phyloP scores from a whole-genome alignment of 1,140 invertebrate species.

The Drosophila nigrodunni region DNA sequence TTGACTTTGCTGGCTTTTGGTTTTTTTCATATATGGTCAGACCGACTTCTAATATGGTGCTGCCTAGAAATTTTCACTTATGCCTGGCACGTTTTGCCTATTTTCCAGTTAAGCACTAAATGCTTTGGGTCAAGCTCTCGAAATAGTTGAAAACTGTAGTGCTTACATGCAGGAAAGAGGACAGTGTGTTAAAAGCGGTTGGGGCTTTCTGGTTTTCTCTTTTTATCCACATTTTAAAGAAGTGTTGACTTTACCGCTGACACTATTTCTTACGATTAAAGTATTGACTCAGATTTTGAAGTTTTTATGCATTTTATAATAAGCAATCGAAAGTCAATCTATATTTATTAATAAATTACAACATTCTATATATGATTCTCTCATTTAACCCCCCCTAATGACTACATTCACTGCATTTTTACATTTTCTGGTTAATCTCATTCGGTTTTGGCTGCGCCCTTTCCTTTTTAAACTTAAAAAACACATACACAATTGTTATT shows the following conservation, averaged over 20 bases:
- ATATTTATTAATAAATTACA: neutral
- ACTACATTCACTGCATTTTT: constrained; percentile 18
- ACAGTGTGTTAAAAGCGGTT: neutral
- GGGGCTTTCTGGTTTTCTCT: constrained; percentile 57
- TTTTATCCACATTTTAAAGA: constrained; percentile 38
- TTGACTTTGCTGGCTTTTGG: constrained; percentile 62
- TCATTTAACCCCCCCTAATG: constrained; percentile 14
- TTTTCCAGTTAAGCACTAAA: constrained; percentile 67
- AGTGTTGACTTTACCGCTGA: neutral
- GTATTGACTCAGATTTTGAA: neutral
- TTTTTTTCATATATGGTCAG: constrained; percentile 70
- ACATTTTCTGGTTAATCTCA: constrained; percentile 29
- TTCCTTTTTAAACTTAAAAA: constrained; percentile 65
- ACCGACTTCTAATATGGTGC: constrained; percentile 62
- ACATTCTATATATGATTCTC: neutral
- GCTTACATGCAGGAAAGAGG: constrained; percentile 7
- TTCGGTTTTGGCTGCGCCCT: constrained; percentile 58
- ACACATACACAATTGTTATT: constrained; percentile 64
- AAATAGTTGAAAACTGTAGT: constrained; percentile 49
- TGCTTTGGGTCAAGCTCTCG: constrained; percentile 61
- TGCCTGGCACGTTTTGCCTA: constrained; percentile 72
- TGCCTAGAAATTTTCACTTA: constrained; percentile 75
- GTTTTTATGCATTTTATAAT: neutral
- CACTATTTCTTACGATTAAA: neutral
- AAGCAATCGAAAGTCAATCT: neutral